phyloP scores from a whole-genome alignment of 2,888 invertebrate genomes.

The Eilema caniola region DNA sequence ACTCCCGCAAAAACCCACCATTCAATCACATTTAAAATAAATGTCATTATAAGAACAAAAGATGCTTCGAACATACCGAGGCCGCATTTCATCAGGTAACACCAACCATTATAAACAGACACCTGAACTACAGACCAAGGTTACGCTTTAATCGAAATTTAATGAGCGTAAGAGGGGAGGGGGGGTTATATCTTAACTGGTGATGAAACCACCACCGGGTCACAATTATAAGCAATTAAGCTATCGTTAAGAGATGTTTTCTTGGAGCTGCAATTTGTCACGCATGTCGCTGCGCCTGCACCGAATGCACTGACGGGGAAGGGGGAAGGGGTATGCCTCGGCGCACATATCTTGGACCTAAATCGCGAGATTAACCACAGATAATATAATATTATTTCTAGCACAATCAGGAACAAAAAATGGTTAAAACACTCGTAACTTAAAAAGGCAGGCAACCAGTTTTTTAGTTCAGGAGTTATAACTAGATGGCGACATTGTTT shows the following conservation, averaged over 20 bases:
- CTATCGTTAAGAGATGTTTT: constrained; percentile 65
- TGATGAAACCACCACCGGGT: constrained; percentile 24
- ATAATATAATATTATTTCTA: too few relatives aligned
- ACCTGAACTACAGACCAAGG: neutral
- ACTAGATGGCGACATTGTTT: too few relatives aligned
- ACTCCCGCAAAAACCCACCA: neutral
- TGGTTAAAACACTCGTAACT: too few relatives aligned
- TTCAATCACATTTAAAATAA: constrained; percentile 38
- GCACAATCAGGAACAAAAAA: too few relatives aligned
- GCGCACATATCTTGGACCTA: too few relatives aligned
- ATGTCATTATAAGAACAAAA: constrained; percentile 50
- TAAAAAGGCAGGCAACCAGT: too few relatives aligned
- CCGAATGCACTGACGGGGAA: constrained; percentile 36
- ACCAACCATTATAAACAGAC: constrained; percentile 31
- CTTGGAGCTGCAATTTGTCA: constrained; percentile 68
- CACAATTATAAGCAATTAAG: constrained; percentile 73
- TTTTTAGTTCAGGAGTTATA: too few relatives aligned
- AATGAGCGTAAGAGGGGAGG: neutral
- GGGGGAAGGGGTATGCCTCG: too few relatives aligned
- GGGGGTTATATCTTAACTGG: constrained; percentile 28
- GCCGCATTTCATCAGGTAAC: constrained; percentile 39
- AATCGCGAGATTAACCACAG: too few relatives aligned
- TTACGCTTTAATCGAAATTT: neutral
- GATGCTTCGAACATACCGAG: constrained; percentile 19
- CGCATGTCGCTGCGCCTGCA: constrained; percentile 57